These are phyloP conservation scores for Falco rusticolus DNA, from an alignment of 2,797 vertebrate species.

Conservation along the genomic window DNA sequence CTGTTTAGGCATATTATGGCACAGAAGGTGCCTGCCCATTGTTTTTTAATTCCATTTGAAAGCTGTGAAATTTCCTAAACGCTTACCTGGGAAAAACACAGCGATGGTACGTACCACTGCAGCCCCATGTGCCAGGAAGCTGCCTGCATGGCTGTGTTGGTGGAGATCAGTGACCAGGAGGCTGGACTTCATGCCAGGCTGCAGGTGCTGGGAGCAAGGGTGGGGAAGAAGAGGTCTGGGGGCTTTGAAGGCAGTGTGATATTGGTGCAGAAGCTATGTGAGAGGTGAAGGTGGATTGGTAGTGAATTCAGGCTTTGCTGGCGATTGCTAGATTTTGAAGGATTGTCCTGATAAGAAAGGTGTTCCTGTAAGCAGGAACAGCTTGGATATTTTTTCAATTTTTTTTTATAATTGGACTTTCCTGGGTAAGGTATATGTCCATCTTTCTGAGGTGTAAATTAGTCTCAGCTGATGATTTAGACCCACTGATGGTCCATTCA, in stretches of 20 bases:
- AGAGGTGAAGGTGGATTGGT: background rate
- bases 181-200: background rate
- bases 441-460: slow-evolving; percentile 4
- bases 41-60: background rate
- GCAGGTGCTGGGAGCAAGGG: background rate
- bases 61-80: background rate
- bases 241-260: background rate
- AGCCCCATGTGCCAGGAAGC: fast-evolving
- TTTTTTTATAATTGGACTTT: background rate
- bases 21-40: background rate
- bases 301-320: background rate
- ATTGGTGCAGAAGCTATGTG: background rate
- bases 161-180: background rate
- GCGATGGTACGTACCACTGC: background rate
- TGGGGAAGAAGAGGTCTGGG: background rate
- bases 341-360: slow-evolving; percentile 24
- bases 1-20: background rate
- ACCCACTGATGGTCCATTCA: background rate
- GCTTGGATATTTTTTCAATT: background rate
- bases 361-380: slow-evolving; percentile 1
- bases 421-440: background rate
- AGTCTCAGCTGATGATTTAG: slow-evolving; percentile 22
- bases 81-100: background rate
- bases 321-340: slow-evolving; percentile 2
- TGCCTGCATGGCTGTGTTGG: fast-evolving